Percentiles rank a stretch among this genome's conserved stretches.
phyloP scores from a whole-genome alignment of 2,888 invertebrate genomes.

The Nephrotoma appendiculata region DNA sequence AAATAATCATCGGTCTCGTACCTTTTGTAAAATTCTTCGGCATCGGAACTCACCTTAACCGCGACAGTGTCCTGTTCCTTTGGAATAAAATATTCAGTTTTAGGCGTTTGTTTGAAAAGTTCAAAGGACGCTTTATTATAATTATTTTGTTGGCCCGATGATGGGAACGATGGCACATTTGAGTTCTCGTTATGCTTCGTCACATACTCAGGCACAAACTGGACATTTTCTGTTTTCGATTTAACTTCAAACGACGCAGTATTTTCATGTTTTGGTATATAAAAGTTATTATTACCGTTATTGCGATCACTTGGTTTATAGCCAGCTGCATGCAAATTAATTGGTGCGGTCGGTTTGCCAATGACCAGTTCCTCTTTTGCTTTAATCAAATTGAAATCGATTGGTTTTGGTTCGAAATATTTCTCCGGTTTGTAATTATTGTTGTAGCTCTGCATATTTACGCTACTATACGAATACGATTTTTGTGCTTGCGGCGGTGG shows the following conservation, averaged over 20 bases:
- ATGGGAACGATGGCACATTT: background rate
- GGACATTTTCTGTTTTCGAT: background rate
- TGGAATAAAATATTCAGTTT: background rate
- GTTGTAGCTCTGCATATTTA: background rate
- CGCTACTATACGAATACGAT: background rate
- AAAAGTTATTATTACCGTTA: background rate
- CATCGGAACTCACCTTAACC: background rate
- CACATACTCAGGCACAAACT: background rate
- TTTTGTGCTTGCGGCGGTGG: background rate
- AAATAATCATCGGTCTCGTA: background rate
- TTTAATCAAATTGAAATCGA: conserved; percentile 2
- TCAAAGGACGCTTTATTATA: background rate
- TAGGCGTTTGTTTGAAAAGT: background rate
- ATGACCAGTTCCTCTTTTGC: background rate
- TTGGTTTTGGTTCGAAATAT: background rate
- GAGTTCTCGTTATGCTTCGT: background rate
- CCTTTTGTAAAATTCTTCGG: background rate
- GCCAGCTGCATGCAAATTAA: background rate
- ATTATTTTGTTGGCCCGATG: background rate
- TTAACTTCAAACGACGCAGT: conserved; percentile 2
- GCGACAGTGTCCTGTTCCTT: background rate
- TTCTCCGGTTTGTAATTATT: background rate
- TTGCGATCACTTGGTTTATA: background rate
- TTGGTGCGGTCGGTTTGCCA: background rate
- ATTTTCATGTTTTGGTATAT: background rate